Evolutionary conservation across 1,140 invertebrate species (phyloP).

Genomic region (Chionoecetes opilio): DNA sequence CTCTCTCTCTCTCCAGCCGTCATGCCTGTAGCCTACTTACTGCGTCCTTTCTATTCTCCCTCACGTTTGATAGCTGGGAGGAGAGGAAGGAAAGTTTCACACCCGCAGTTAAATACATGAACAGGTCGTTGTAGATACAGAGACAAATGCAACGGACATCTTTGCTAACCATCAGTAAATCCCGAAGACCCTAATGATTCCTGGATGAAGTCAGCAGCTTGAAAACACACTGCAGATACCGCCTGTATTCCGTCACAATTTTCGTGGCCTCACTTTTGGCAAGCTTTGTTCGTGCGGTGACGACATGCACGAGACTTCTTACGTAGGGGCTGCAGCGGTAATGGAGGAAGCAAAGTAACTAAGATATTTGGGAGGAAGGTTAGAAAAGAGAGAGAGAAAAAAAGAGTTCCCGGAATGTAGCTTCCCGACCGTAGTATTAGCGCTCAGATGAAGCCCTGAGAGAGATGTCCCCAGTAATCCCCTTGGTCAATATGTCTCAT

Average conservation of each 20-base stretch:
- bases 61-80: too few relatives aligned
- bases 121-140: neutral
- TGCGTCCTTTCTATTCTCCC: neutral
- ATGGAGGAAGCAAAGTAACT: too few relatives aligned
- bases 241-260: too few relatives aligned
- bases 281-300: neutral
- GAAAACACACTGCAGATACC: neutral
- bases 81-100: neutral
- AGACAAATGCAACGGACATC: neutral
- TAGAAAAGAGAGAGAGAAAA: neutral
- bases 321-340: too few relatives aligned
- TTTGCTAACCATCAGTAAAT: neutral
- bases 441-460: neutral
- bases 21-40: neutral
- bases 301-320: neutral
- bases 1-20: constrained; percentile 43
- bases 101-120: neutral
- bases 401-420: neutral
- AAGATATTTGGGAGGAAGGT: too few relatives aligned
- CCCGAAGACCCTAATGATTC: neutral
- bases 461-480: constrained; percentile 15
- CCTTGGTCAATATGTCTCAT: constrained; percentile 4
- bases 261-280: neutral
- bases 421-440: neutral
- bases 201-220: neutral